phyloP scores from a whole-genome alignment of 1,140 invertebrate species.

The Drosophila miranda region DNA sequence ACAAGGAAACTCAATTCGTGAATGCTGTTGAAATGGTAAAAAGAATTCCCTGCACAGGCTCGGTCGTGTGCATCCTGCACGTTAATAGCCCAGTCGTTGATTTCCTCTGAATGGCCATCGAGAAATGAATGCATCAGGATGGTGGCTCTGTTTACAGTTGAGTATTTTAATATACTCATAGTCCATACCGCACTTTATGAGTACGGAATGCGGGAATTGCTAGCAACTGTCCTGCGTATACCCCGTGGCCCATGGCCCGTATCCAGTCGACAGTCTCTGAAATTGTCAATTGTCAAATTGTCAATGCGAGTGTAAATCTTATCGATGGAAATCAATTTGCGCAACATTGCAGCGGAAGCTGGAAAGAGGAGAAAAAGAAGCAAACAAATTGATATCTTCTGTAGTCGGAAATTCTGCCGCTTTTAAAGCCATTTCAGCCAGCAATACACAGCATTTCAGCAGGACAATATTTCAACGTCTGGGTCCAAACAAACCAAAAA shows the following conservation, averaged over 20 bases:
- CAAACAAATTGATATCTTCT: conserved; percentile 64
- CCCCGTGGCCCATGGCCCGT: background rate
- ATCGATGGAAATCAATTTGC: conserved; percentile 72
- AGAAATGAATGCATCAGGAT: too few relatives aligned
- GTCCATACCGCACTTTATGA: too few relatives aligned
- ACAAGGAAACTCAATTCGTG: too few relatives aligned
- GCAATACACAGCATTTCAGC: too few relatives aligned
- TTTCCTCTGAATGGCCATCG: too few relatives aligned
- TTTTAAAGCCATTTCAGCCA: conserved; percentile 27
- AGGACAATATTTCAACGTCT: conserved; percentile 39
- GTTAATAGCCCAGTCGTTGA: too few relatives aligned
- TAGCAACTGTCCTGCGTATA: conserved; percentile 16
- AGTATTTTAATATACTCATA: background rate
- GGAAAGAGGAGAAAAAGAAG: conserved; percentile 16
- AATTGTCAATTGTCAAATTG: conserved; percentile 62
- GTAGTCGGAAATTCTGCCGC: conserved; percentile 18
- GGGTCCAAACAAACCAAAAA: background rate
- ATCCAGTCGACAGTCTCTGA: conserved; percentile 24
- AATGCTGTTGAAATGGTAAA: too few relatives aligned
- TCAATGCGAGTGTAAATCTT: conserved; percentile 51
- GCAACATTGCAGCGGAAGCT: conserved; percentile 15
- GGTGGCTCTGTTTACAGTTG: too few relatives aligned
- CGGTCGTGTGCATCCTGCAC: too few relatives aligned
- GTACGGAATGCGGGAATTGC: conserved; percentile 2
- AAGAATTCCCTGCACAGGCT: too few relatives aligned